These are phyloP conservation scores for Theonella swinhoei DNA, from an alignment of 37 sponge, comb jelly and placozoan genomes.

Conservation along the genomic window DNA sequence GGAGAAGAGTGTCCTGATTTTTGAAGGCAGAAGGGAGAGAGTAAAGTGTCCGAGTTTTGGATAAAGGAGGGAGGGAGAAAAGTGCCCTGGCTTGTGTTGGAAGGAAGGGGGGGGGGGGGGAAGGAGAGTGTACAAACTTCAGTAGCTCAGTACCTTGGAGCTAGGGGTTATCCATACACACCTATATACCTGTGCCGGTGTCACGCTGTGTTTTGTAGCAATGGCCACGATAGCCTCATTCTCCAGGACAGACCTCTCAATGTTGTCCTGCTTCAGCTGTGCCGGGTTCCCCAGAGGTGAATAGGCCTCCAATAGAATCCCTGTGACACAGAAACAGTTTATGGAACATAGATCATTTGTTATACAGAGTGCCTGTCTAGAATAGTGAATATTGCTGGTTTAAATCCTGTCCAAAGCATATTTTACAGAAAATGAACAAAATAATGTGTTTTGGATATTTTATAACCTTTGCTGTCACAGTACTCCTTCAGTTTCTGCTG, in stretches of 20 bases:
- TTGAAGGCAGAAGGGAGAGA: too few species aligned
- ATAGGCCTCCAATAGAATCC: conserved; percentile 81
- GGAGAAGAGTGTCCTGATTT: too few species aligned
- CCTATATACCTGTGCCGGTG: conserved; percentile 84
- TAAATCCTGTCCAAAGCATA: not conserved
- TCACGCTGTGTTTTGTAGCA: conserved; percentile 58
- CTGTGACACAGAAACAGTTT: conserved; percentile 30
- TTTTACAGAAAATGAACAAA: too few species aligned
- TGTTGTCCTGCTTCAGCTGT: conserved; percentile 12
- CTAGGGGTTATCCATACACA: too few species aligned
- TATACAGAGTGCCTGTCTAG: not conserved
- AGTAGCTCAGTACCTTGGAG: too few species aligned
- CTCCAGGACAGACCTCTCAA: conserved; percentile 60
- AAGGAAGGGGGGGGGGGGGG: too few species aligned
- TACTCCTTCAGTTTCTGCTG: conserved; percentile 82
- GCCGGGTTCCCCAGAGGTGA: conserved; percentile 82
- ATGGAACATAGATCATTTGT: not conserved
- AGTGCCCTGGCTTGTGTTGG: too few species aligned
- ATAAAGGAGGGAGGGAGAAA: too few species aligned
- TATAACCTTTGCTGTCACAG: conserved; percentile 80
- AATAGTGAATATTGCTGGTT: not conserved
- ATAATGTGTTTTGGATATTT: too few species aligned
- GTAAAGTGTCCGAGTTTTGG: too few species aligned
- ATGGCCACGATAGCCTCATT: conserved; percentile 69
- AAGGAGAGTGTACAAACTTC: too few species aligned